Conservation (phyloP, 2,797 vertebrate species). For the Diplodus sargus region DNA sequence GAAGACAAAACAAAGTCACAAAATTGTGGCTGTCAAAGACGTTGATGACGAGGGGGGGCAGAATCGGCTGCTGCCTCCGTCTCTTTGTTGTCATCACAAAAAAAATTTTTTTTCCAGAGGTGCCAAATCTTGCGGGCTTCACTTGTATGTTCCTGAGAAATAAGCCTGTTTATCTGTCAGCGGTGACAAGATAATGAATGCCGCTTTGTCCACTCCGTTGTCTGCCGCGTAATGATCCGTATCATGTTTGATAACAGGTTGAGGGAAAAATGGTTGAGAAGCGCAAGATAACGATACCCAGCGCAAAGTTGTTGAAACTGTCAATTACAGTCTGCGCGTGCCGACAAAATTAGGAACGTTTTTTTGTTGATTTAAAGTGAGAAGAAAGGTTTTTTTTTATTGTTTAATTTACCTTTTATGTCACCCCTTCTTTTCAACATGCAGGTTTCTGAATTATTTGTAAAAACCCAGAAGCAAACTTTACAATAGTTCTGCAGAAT, state of each 20-base stretch:
- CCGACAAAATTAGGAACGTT: slow-evolving; percentile 1
- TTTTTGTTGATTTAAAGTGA: slow-evolving; percentile 25
- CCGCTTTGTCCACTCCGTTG: slow-evolving; percentile 74
- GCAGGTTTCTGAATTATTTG: slow-evolving; percentile 11
- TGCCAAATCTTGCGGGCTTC: slow-evolving; percentile 17
- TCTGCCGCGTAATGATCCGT: slow-evolving; percentile 75
- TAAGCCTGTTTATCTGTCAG: slow-evolving; percentile 81
- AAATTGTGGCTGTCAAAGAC: slow-evolving; percentile 30
- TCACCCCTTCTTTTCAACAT: neutral
- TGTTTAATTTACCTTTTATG: slow-evolving; percentile 1
- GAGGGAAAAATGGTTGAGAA: slow-evolving; percentile 43
- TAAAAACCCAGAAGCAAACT: slow-evolving; percentile 9
- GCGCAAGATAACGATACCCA: slow-evolving; percentile 44
- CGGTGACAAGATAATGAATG: slow-evolving; percentile 82
- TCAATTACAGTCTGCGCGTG: slow-evolving; percentile 28
- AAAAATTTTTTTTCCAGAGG: slow-evolving; percentile 5
- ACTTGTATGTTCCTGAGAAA: slow-evolving; percentile 67
- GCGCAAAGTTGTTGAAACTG: slow-evolving; percentile 40
- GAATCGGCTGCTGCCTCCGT: slow-evolving; percentile 9
- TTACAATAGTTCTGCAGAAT: slow-evolving; percentile 6
- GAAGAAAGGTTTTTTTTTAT: neutral
- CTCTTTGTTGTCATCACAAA: slow-evolving; percentile 42
- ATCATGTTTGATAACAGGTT: slow-evolving; percentile 73
- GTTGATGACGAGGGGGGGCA: slow-evolving; percentile 1
- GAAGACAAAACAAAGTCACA: slow-evolving; percentile 12